phyloP scores from a whole-genome alignment of 2,797 vertebrate genomes.

The Threskiornis aethiopicus region DNA sequence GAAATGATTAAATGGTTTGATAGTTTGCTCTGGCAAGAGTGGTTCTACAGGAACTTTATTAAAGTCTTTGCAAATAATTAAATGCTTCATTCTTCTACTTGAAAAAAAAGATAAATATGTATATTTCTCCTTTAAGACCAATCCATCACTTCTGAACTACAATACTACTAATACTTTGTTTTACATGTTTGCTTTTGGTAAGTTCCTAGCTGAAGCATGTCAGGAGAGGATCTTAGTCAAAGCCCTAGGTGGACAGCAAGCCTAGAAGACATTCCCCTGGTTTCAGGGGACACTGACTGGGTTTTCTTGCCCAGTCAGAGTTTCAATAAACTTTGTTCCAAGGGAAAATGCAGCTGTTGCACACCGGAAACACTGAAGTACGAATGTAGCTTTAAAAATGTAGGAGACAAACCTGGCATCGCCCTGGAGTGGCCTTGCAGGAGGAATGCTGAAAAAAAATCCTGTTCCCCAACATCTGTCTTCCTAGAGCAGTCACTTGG shows the following conservation, averaged over 20 bases:
- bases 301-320: not conserved
- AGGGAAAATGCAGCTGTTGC: not conserved
- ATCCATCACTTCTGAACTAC: not conserved
- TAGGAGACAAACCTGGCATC: not conserved
- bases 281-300: not conserved
- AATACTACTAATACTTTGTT: not conserved
- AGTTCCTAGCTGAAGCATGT: not conserved
- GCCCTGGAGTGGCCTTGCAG: not conserved
- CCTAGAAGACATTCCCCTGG: not conserved
- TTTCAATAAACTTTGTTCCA: not conserved
- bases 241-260: not conserved
- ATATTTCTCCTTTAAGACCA: not conserved
- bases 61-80: slow-evolving; percentile 19
- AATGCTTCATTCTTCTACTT: not conserved
- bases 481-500: not conserved
- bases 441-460: not conserved
- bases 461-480: rapidly evolving
- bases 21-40: slow-evolving; percentile 16
- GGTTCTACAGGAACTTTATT: slow-evolving; percentile 20
- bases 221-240: not conserved
- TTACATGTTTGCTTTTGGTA: not conserved
- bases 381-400: not conserved
- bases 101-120: not conserved
- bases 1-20: not conserved
- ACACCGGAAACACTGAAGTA: not conserved